Evolutionary conservation across 2,797 vertebrate genomes (phyloP).

Genomic region (Perodicticus potto): DNA sequence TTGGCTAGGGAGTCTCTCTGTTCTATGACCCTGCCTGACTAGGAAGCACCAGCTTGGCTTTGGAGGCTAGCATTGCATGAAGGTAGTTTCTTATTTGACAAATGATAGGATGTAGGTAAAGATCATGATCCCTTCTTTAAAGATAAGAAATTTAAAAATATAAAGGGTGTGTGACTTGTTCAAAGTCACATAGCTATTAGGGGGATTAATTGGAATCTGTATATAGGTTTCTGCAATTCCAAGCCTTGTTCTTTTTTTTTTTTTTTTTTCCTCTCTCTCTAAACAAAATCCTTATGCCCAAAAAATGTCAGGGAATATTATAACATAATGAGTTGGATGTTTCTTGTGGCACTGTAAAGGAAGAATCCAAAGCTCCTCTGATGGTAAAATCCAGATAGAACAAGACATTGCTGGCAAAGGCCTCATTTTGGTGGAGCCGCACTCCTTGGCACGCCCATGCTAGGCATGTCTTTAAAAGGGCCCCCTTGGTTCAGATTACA

Average conservation of each 20-base stretch:
- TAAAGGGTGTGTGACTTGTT: not conserved
- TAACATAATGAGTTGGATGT: not conserved
- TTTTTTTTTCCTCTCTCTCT: not conserved
- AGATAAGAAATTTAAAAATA: conserved; percentile 32
- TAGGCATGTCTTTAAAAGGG: not conserved
- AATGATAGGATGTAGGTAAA: not conserved
- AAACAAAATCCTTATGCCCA: not conserved
- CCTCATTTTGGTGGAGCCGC: not conserved
- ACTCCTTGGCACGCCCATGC: not conserved
- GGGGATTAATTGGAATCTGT: not conserved
- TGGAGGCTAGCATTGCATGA: not conserved
- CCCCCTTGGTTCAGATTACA: not conserved
- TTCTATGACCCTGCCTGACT: not conserved
- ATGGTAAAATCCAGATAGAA: not conserved
- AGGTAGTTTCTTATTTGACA: not conserved
- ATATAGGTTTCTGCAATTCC: not conserved
- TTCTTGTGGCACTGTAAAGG: not conserved
- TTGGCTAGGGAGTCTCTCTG: not conserved
- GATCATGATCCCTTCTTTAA: not conserved
- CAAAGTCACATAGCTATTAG: not conserved
- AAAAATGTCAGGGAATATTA: not conserved
- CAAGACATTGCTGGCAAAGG: not conserved
- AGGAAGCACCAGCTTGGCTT: not conserved
- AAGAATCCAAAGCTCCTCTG: not conserved
- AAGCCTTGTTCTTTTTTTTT: not conserved